phyloP scores from a whole-genome alignment of 2,113 vertebrate genomes.

The Ictalurus furcatus region DNA sequence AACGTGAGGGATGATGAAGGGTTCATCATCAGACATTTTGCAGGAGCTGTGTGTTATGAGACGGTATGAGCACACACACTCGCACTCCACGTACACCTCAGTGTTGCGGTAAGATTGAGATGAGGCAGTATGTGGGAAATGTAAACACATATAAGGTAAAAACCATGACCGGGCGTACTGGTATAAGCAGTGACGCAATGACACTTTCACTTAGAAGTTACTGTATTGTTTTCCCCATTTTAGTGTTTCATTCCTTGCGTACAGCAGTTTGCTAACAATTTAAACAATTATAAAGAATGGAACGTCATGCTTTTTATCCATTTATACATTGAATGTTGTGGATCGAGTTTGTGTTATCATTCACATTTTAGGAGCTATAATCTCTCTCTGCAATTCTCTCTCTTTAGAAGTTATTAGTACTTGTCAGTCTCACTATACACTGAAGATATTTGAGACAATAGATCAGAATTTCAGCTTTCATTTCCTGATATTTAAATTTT shows the following conservation, averaged over 20 bases:
- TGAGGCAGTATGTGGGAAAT: neutral
- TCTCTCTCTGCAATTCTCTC: neutral
- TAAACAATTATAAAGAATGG: no score
- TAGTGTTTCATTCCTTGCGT: neutral
- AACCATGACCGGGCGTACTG: neutral
- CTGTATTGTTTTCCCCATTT: no score
- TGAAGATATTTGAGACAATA: no score
- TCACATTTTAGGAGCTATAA: neutral
- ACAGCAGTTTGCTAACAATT: no score
- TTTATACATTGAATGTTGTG: neutral
- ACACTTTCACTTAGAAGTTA: neutral
- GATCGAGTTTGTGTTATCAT: neutral
- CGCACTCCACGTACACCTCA: neutral
- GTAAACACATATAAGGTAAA: neutral
- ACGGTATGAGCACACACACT: constrained; percentile 74
- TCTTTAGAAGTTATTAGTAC: neutral
- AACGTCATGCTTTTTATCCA: neutral
- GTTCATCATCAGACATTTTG: constrained; percentile 94
- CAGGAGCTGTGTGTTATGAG: constrained; percentile 97
- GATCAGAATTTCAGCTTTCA: no score
- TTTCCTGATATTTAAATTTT: no score
- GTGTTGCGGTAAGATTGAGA: neutral
- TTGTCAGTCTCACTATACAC: neutral
- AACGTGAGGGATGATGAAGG: constrained; percentile 97
- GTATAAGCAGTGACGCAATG: neutral